Evolutionary conservation across 1,140 invertebrate genomes (phyloP), one percentile per base, ranked within the genome.

Genomic region (Copidosoma floridanum): DNA sequence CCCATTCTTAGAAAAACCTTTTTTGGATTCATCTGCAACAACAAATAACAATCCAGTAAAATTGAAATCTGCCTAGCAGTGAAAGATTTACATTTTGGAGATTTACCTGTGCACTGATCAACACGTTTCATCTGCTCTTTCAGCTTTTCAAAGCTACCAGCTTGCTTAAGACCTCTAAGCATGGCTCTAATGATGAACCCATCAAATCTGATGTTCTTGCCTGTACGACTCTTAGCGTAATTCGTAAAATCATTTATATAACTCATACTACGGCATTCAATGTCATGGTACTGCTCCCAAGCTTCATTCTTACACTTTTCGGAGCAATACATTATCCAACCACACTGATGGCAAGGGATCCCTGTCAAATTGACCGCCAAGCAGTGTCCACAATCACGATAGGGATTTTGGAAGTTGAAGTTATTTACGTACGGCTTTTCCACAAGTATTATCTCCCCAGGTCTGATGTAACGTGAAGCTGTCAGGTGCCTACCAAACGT

Each of bases 361-460:
- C 84, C 82, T 18, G 75, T 55, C 70, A 83, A 81, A 66, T 78
- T 80, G 61, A 83, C 79, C 27, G 82, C 79, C 61, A 89, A 83
- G 72, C 94, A 96, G 63, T 89, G 81, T 71, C 85, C 85, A 71
- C 93, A 96, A 68, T 88, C 82, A 41, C 81, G 83, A 20, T 82
- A 78, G 37, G 79, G 80, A 68, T 86, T 83, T 29, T 82, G 73
- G 37, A 84, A 78, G 27, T 88, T 69, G 12, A 92, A 70, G 2
- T 89, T 79, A 7, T 83, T 82, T 51, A 86, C 82, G 74, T 86
- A 94, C 7, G 92, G 89, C 57, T 87, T 81, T 79, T 95, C 92
- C 40, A 88, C 79, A 44, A 87, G 86, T 5, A 95, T 65, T 18
- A 92, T 78, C 74, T 93, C 89, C 4, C 91, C 92, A 14, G 86